These are phyloP conservation scores for Montipora cactus DNA, from an alignment of 64 coral and sea anemone species.

Conservation along the genomic window DNA sequence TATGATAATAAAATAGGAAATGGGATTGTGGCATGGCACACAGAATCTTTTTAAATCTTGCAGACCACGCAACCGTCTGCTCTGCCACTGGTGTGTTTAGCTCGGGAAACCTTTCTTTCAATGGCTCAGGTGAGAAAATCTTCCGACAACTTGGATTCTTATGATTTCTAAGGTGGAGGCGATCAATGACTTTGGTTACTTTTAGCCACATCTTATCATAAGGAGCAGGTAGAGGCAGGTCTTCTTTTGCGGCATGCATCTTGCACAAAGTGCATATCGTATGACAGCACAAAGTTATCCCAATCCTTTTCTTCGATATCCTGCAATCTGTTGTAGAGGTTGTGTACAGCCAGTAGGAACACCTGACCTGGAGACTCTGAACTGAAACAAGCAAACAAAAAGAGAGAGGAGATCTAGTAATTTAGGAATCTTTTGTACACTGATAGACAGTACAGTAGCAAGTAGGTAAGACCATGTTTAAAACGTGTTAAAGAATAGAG, in stretches of 20 bases:
- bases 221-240: not conserved
- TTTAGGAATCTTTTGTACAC: no score
- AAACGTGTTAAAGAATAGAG: no score
- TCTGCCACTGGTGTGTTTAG: conserved; percentile 48
- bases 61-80: conserved; percentile 27
- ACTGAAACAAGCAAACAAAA: not conserved
- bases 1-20: conserved; percentile 41
- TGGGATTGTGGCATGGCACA: conserved; percentile 29
- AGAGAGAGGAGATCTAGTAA: no score
- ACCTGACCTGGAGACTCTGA: conserved; percentile 31
- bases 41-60: conserved; percentile 46
- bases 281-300: not conserved
- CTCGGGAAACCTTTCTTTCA: not conserved
- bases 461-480: no score
- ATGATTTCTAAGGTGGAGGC: conserved; percentile 28
- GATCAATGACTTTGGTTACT: conserved; percentile 1
- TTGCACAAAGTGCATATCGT: conserved; percentile 29
- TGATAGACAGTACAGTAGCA: no score
- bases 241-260: not conserved
- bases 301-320: not conserved
- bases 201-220: not conserved
- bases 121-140: not conserved
- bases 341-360: not conserved
- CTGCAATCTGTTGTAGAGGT: conserved; percentile 4
- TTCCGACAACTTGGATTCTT: conserved; percentile 14